These are phyloP conservation scores for Rhimphoctona megacephalus DNA, from an alignment of 2,888 invertebrate genomes.

Conservation along the genomic window DNA sequence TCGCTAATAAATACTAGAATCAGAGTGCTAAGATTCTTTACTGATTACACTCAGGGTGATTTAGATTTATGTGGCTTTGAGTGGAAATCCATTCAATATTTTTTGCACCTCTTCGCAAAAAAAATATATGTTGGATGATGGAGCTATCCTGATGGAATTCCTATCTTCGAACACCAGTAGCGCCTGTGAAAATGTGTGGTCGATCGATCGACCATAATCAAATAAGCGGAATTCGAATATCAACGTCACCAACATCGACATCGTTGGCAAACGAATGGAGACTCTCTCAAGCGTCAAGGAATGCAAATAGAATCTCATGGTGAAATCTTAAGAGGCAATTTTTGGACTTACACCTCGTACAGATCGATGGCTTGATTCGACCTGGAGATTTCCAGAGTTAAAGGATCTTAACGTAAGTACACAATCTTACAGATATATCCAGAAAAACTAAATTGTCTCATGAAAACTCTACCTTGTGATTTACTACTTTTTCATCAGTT, in stretches of 20 bases:
- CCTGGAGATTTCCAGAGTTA: constrained; percentile 56
- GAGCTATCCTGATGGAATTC: constrained; percentile 53
- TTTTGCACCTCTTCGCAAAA: not conserved
- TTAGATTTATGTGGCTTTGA: constrained; percentile 4
- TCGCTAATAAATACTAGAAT: not conserved
- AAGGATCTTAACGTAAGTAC: constrained; percentile 7
- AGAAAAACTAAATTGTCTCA: not conserved
- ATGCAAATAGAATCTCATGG: constrained; percentile 67
- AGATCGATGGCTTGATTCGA: constrained; percentile 66
- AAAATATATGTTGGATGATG: constrained; percentile 28
- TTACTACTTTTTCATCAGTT: constrained; percentile 11
- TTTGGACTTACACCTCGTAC: constrained; percentile 44
- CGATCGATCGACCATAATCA: constrained; percentile 78
- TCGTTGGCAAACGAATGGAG: constrained; percentile 61
- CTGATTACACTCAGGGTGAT: not conserved
- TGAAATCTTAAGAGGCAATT: constrained; percentile 70
- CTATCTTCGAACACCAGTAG: constrained; percentile 40
- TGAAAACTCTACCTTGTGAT: constrained; percentile 6
- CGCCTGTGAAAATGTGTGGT: constrained; percentile 50
- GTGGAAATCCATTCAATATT: constrained; percentile 29
- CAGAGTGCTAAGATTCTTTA: not conserved
- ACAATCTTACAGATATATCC: constrained; percentile 30
- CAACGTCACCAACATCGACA: constrained; percentile 68
- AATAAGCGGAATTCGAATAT: constrained; percentile 79
- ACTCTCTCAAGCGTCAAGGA: constrained; percentile 49